A percentile compares a stretch with the other conserved stretches of the same genome.
Conservation (phyloP, 2,888 invertebrate species). For the Drosophila basisetae region DNA sequence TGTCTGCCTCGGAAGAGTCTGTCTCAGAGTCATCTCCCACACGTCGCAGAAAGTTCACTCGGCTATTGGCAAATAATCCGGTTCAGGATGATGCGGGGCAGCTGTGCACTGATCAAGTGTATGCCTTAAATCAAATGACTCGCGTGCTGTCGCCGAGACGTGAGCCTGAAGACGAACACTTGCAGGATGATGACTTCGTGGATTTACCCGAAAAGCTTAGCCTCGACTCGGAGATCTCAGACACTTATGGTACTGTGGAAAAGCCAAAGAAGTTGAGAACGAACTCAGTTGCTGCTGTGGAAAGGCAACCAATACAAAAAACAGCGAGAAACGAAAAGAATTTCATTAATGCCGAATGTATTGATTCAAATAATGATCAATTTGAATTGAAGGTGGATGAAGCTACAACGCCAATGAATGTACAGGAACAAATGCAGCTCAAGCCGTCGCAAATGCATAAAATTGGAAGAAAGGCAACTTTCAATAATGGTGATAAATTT, state of each 20-base stretch:
- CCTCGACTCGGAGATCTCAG: slow-evolving; percentile 11
- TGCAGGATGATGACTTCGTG: not conserved
- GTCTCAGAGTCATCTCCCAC: not conserved
- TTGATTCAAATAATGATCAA: not conserved
- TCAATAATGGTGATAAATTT: not conserved
- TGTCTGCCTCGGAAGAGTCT: slow-evolving; percentile 53
- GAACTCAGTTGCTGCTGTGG: not conserved
- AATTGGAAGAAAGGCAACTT: not conserved
- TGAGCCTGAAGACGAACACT: not conserved
- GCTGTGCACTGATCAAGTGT: not conserved
- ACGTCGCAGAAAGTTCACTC: slow-evolving; percentile 42
- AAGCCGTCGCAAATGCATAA: not conserved
- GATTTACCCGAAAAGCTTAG: slow-evolving; percentile 4
- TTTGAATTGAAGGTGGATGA: not conserved
- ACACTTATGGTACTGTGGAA: slow-evolving; percentile 6
- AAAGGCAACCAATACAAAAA: not conserved
- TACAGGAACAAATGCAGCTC: not conserved
- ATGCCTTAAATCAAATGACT: slow-evolving; percentile 1
- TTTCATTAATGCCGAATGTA: too few relatives aligned
- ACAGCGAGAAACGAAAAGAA: not conserved
- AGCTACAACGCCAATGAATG: not conserved
- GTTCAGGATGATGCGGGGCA: not conserved
- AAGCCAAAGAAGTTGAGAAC: not conserved
- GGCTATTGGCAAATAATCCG: slow-evolving; percentile 19
- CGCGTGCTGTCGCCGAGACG: not conserved